Evolutionary conservation across 2,797 vertebrate species (phyloP).

Genomic region (Steatocranus sp.): DNA sequence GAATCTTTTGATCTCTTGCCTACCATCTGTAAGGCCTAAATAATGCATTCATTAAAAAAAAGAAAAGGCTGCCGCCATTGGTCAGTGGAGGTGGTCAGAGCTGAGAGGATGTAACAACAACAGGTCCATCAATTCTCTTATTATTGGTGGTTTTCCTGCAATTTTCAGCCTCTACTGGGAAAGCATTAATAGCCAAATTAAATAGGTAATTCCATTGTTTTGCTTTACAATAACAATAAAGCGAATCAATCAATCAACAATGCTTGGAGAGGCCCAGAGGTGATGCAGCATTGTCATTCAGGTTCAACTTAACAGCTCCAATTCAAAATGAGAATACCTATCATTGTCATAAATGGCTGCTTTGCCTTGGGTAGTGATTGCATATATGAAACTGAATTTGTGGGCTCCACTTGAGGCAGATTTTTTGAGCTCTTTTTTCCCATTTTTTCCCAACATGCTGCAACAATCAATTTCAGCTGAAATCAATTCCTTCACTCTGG

Average conservation of each 20-base stretch:
- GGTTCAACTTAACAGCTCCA: neutral
- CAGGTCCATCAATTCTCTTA: neutral
- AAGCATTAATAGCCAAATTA: neutral
- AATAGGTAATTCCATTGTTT: neutral
- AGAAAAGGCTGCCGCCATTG: neutral
- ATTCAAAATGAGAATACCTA: neutral
- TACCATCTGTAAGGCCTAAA: neutral
- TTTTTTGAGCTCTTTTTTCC: neutral
- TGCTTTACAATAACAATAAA: neutral
- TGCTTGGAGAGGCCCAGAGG: neutral
- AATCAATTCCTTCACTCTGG: neutral
- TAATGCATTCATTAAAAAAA: neutral
- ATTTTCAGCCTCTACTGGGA: neutral
- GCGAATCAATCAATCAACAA: neutral
- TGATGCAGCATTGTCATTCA: neutral
- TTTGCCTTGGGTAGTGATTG: accelerated
- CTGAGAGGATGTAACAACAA: neutral
- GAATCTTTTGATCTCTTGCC: neutral
- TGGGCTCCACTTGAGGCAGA: neutral
- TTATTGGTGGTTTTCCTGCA: neutral
- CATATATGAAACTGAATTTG: neutral
- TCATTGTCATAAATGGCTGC: neutral
- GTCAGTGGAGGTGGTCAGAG: neutral
- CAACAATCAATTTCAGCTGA: neutral
- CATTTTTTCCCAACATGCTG: neutral